These are phyloP conservation scores for Drosophila phalerata DNA, from an alignment of 2,888 invertebrate species.

Conservation along the genomic window DNA sequence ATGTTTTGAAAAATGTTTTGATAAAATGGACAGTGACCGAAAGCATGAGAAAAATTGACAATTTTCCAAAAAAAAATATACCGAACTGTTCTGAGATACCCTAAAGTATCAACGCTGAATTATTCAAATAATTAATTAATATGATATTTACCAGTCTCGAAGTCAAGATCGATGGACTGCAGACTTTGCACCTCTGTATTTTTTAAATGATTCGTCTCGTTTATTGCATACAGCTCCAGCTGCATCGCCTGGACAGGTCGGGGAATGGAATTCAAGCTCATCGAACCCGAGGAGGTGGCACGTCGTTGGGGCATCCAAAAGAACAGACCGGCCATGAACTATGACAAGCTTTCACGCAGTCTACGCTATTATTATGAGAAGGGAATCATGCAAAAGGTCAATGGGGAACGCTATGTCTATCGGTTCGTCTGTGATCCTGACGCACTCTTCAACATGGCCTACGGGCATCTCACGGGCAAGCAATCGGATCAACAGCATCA, in stretches of 20 bases:
- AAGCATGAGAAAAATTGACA: too few species aligned
- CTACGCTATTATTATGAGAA: constrained; percentile 98
- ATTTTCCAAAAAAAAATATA: too few species aligned
- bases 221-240: constrained; percentile 87
- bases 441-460: constrained; percentile 94
- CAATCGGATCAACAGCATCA: constrained; percentile 67
- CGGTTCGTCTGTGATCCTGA: constrained; percentile 98
- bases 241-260: constrained; percentile 98
- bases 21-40: too few species aligned
- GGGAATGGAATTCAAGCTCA: constrained; percentile 97
- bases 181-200: too few species aligned
- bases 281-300: constrained; percentile 98
- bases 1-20: too few species aligned
- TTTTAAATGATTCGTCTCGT: not conserved
- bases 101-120: too few species aligned
- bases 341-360: constrained; percentile 97
- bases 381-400: constrained; percentile 99
- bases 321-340: constrained; percentile 98
- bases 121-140: too few species aligned
- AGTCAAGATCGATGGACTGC: too few species aligned
- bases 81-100: too few species aligned
- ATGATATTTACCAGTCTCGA: too few species aligned
- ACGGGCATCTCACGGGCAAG: constrained; percentile 84
- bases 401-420: constrained; percentile 98
- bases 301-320: constrained; percentile 98